phyloP scores from a whole-genome alignment of 2,888 invertebrate genomes.

The Tortricodes alternella region DNA sequence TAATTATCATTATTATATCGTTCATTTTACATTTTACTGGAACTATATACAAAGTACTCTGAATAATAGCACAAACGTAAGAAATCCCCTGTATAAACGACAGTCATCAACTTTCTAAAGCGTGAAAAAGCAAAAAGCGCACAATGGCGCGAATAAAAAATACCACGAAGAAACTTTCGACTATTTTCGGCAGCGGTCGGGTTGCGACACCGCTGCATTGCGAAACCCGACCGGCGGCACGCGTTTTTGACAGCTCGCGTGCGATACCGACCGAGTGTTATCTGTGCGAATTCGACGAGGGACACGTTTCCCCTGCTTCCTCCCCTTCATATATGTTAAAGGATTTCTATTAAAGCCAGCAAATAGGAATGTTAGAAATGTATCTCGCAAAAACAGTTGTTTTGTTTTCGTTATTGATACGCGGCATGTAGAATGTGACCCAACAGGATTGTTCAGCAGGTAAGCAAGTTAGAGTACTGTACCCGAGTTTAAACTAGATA shows the following conservation, averaged over 20 bases:
- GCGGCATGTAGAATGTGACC: conserved; percentile 45
- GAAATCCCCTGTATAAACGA: not conserved
- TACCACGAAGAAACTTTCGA: conserved; percentile 59
- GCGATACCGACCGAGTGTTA: conserved; percentile 7
- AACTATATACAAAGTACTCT: too few species aligned
- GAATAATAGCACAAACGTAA: not conserved
- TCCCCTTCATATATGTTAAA: conserved; percentile 2
- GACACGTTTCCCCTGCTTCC: conserved; percentile 1
- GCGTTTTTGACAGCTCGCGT: conserved; percentile 27
- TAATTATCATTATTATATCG: too few species aligned
- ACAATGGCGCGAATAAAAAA: conserved; percentile 17
- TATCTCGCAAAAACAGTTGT: not conserved
- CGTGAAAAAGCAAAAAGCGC: conserved; percentile 6
- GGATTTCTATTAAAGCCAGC: not conserved
- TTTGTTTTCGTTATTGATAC: conserved; percentile 22
- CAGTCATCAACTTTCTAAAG: conserved; percentile 13
- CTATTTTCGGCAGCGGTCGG: conserved; percentile 63
- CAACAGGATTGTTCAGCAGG: conserved; percentile 64
- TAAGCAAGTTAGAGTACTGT: conserved; percentile 51
- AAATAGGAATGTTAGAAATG: not conserved
- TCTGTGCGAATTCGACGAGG: conserved; percentile 8
- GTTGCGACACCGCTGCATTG: conserved; percentile 64
- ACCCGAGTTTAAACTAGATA: conserved; percentile 65
- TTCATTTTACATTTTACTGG: not conserved
- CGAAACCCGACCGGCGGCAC: conserved; percentile 43